Base-by-base conservation (phyloP, 2,797 vertebrate genomes). In the Champsocephalus esox region DNA sequence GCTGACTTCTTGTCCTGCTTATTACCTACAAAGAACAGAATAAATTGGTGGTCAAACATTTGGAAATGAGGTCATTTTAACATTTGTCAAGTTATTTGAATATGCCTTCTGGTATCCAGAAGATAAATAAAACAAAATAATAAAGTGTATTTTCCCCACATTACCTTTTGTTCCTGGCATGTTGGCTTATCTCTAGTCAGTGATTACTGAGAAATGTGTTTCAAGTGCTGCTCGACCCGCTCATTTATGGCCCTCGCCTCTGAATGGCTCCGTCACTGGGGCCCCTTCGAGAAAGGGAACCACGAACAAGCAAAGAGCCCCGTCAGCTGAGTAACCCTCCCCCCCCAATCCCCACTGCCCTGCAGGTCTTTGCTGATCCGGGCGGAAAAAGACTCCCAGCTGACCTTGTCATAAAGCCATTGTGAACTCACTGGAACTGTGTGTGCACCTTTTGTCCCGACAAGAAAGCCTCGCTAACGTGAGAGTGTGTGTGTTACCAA, bases 1-100 rank as follows among this genome's bases (percentile, higher is more conserved):
- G 92, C 66, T 88, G 94, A 94, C 92, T 95, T 96, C 94, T 96
- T 96, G 91, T 96, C 95, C 77, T 92, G 92, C 89, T 96, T 96
- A 80, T 95, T 95, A 92, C 95, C 95, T 96, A 79, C 59, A 78
- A 86, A 82, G 38, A 17, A 19, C 24, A 43, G 54, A 72, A 82
- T 79, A 21, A 17, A 65, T 75, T 38, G 9, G 55, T 11, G 32
- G 54, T 70, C 43, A 79, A 73, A 68, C 19, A 61, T 76, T 76
- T 66, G 43, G 24, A 46, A 58, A 54, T 43, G 66, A 62, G 59
- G 10, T 24, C 10, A 44, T 45, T 43, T 72, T 4, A 5, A 17
- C 34, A 21, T 38, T 8, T 28, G 24, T 45, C 1, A 38, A 8
- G 21, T 1, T 8, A 1, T 9, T 32, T 48, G 4, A 12, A 11